Percentiles rank a stretch among this genome's conserved stretches.
Conservation (phyloP, 2,113 vertebrate species). For the Hassar affinis region DNA sequence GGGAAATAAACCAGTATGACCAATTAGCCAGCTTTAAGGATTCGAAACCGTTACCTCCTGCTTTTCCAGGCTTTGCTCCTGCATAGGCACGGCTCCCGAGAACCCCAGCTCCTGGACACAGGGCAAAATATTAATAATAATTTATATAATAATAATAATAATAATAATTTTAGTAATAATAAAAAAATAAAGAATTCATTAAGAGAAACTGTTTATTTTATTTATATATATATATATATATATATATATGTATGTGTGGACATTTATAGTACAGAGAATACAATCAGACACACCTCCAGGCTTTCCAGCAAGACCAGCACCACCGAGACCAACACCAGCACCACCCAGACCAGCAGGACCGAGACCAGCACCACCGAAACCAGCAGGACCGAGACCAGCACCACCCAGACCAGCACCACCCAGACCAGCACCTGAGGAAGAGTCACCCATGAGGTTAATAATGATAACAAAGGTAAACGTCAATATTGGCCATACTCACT, state of each 20-base stretch:
- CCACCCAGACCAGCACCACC: too few species aligned
- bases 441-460: not conserved
- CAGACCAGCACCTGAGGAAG: slow-evolving; percentile 48
- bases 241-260: too few species aligned
- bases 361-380: too few species aligned
- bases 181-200: not conserved
- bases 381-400: too few species aligned
- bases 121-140: not conserved
- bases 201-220: not conserved
- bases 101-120: slow-evolving; percentile 55
- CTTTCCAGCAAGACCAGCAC: slow-evolving; percentile 51
- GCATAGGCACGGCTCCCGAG: slow-evolving; percentile 61
- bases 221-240: too few species aligned
- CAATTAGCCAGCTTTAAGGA: too few species aligned
- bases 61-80: slow-evolving; percentile 64
- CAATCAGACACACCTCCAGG: slow-evolving; percentile 49
- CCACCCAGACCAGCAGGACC: too few species aligned
- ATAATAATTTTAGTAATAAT: too few species aligned
- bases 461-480: not conserved
- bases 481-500: not conserved
- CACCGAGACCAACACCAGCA: too few species aligned
- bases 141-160: too few species aligned
- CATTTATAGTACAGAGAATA: too few species aligned
- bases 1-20: not conserved
- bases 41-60: slow-evolving; percentile 53